phyloP scores from a whole-genome alignment of 2,113 vertebrate species.

The Oxyruncus cristatus region DNA sequence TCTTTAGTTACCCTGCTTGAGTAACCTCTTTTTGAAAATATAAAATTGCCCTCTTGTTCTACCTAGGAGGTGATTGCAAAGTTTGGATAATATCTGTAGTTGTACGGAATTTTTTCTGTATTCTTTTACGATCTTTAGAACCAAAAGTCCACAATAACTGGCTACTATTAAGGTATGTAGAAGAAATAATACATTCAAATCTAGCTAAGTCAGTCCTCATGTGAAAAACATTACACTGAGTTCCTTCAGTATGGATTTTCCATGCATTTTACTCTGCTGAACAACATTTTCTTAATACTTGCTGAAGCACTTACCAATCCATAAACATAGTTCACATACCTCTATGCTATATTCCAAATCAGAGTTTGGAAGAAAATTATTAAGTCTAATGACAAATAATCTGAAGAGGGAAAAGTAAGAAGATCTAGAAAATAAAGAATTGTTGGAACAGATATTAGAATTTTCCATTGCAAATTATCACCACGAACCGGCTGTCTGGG shows the following conservation, averaged over 20 bases:
- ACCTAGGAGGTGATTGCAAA: neutral
- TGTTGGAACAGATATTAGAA: constrained; percentile 65
- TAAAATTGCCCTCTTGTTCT: neutral
- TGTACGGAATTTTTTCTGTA: neutral
- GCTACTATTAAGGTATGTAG: neutral
- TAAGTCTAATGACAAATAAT: constrained; percentile 15
- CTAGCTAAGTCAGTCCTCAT: neutral
- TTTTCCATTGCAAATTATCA: constrained; percentile 73
- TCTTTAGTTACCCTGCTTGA: neutral
- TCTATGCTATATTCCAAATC: neutral
- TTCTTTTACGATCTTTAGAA: neutral
- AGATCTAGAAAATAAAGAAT: constrained; percentile 64
- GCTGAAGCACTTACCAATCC: neutral
- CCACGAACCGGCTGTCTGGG: constrained; percentile 67
- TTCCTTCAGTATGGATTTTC: neutral
- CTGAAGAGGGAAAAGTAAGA: constrained; percentile 42
- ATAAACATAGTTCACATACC: neutral
- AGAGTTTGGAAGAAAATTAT: neutral
- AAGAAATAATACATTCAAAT: neutral
- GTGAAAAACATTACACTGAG: neutral
- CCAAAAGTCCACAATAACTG: neutral
- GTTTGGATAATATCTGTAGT: neutral
- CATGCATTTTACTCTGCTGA: neutral
- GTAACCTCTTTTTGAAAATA: neutral
- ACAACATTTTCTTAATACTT: neutral